Evolutionary conservation across 2,113 vertebrate species (phyloP), one percentile per base, ranked within the genome.

Genomic region (Steatornis caripensis): DNA sequence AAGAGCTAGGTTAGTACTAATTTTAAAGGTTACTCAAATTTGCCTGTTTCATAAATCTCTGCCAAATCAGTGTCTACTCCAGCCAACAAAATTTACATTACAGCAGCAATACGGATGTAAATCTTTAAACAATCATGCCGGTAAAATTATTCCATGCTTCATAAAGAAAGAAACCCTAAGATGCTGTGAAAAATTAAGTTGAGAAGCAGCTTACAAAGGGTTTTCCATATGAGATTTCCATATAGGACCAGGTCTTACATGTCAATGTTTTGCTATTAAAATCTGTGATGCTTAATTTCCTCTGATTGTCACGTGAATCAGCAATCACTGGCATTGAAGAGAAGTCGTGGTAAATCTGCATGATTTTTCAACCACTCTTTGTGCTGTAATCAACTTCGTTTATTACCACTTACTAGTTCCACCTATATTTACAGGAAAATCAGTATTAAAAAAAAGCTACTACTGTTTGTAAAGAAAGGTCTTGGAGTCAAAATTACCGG

Each of bases 241-340:
- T 15, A 9, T 0, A 61, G 39, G 17, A 39, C 9, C 5, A 64
- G 1, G 0, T 57, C 61, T 82, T 68, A 51, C n/a, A 37, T 36
- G 41, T 9, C 48, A 45, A 60, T 32, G 34, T 34, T 17, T 62
- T 66, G 13, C 26, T 65, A 45, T 79, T 68, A 75, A 64, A 55
- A 82, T 51, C 7, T 14, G 27, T 27, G 74, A 45, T 36, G 21
- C 43, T 68, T 87, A 5, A 53, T 84, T 83, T 87, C 61, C 45
- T 75, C 61, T 41, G 49, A 61, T 15, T 68, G 46, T n/a, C 29
- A 54, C 10, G 20, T 39, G 41, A 66, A 68, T 70, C 26, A 60
- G 34, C 76, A 82, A 3, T 45, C 65, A 2, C 27, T 64, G 60
- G 21, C 36, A 36, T 24, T 71, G 36, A 75, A 49, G 43, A 62